phyloP scores from a whole-genome alignment of 2,888 invertebrate genomes.

The Nowickia ferox region DNA sequence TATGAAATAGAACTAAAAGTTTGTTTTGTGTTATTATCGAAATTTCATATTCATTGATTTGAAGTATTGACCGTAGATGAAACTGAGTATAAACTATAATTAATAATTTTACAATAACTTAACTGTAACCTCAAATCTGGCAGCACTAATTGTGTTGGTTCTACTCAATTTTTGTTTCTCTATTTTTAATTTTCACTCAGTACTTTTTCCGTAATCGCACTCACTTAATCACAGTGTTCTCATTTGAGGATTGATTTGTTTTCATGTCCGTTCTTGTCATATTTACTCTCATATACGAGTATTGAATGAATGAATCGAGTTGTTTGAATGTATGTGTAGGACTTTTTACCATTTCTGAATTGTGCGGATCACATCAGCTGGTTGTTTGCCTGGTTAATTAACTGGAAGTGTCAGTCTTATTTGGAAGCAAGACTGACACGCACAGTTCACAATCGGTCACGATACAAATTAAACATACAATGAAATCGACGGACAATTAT shows the following conservation, averaged over 20 bases:
- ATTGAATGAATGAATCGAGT: constrained; percentile 19
- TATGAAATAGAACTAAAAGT: no score
- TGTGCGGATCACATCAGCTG: constrained; percentile 70
- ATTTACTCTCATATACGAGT: constrained; percentile 25
- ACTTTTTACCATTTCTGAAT: constrained; percentile 52
- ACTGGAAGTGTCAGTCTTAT: constrained; percentile 68
- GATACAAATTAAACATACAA: constrained; percentile 20
- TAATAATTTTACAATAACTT: neutral
- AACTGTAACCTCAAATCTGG: constrained; percentile 35
- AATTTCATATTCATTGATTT: no score
- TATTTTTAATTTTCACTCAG: constrained; percentile 42
- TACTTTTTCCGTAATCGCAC: constrained; percentile 45
- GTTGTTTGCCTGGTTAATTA: constrained; percentile 70
- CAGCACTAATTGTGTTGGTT: constrained; percentile 20
- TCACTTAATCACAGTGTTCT: constrained; percentile 19
- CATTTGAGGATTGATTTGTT: constrained; percentile 13
- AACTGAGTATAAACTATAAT: no score
- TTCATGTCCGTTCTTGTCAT: constrained; percentile 12
- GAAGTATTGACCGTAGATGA: no score
- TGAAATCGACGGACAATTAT: constrained; percentile 5
- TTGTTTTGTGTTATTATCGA: no score
- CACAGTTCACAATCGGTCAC: constrained; percentile 53
- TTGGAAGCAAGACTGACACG: constrained; percentile 61
- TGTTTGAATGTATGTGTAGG: constrained; percentile 22
- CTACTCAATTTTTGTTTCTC: constrained; percentile 23